Conservation (phyloP, 2,797 vertebrate genomes). For the Tympanoctomys barrerae region DNA sequence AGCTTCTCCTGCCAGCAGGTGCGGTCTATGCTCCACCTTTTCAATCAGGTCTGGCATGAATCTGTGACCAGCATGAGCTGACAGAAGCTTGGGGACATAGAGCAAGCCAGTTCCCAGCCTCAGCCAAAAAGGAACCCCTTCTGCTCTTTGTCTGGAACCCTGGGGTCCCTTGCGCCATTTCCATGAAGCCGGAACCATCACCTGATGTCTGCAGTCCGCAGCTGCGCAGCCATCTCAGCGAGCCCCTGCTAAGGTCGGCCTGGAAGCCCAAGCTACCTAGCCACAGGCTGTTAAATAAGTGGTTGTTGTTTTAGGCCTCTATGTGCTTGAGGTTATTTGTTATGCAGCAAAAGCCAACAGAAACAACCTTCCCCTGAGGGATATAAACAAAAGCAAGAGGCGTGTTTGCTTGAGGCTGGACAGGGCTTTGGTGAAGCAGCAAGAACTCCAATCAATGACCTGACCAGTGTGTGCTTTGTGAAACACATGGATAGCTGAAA, state of each 20-base stretch:
- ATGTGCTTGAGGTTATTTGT: slow-evolving; percentile 15
- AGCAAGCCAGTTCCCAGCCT: not conserved
- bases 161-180: not conserved
- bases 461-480: not conserved
- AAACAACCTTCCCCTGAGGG: not conserved
- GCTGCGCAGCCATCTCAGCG: not conserved
- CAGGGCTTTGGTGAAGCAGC: not conserved
- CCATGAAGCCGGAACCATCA: not conserved
- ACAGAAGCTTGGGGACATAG: not conserved
- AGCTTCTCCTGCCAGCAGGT: not conserved
- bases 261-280: not conserved
- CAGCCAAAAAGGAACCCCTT: not conserved
- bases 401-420: slow-evolving; percentile 18
- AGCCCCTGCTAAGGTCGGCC: not conserved
- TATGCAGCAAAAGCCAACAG: slow-evolving; percentile 36
- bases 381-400: slow-evolving; percentile 16
- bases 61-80: not conserved
- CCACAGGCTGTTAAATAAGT: not conserved
- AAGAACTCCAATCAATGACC: not conserved
- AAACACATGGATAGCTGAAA: not conserved
- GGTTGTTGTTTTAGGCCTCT: not conserved
- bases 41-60: not conserved
- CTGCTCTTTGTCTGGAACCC: not conserved
- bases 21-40: not conserved
- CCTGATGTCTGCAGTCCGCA: not conserved